A percentile compares a stretch with the other conserved stretches of the same genome.
These are phyloP conservation scores for Heliconius melpomene DNA, from an alignment of 1,140 invertebrate genomes.

Conservation along the genomic window DNA sequence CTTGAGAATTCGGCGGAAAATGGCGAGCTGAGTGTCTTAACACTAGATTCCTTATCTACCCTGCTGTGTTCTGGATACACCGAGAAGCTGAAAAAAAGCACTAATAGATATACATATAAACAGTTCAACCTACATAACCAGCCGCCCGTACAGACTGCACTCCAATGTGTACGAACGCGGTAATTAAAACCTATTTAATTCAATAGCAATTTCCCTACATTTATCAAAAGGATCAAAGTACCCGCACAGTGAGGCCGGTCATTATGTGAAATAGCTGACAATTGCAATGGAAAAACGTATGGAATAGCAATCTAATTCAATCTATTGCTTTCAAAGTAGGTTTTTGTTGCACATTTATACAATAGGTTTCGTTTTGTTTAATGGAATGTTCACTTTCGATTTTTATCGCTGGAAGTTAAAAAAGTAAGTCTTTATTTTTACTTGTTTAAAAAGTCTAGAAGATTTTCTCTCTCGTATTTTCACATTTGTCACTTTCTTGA, in stretches of 20 bases:
- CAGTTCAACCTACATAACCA: neutral
- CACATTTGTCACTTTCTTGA: too few relatives aligned
- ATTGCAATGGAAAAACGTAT: slow-evolving; percentile 20
- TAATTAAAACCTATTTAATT: slow-evolving; percentile 8
- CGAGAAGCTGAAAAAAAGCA: neutral
- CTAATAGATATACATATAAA: neutral
- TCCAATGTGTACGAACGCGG: neutral
- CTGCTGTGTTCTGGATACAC: neutral
- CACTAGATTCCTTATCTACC: too few relatives aligned
- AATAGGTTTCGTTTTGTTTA: neutral
- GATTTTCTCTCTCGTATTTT: neutral
- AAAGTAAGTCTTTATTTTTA: neutral
- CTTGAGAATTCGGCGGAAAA: too few relatives aligned
- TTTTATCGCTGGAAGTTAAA: too few relatives aligned
- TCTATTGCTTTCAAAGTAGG: slow-evolving; percentile 5
- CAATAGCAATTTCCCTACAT: slow-evolving; percentile 1
- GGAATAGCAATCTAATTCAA: slow-evolving; percentile 25
- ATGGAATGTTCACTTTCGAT: neutral
- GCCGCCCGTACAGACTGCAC: neutral
- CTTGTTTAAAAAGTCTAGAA: neutral
- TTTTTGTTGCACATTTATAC: neutral
- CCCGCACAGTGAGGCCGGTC: neutral
- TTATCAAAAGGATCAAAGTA: slow-evolving; percentile 14
- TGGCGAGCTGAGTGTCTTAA: too few relatives aligned
- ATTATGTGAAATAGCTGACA: slow-evolving; percentile 23